Evolutionary conservation across 2,113 vertebrate genomes (phyloP).

Genomic region (Python bivittatus): DNA sequence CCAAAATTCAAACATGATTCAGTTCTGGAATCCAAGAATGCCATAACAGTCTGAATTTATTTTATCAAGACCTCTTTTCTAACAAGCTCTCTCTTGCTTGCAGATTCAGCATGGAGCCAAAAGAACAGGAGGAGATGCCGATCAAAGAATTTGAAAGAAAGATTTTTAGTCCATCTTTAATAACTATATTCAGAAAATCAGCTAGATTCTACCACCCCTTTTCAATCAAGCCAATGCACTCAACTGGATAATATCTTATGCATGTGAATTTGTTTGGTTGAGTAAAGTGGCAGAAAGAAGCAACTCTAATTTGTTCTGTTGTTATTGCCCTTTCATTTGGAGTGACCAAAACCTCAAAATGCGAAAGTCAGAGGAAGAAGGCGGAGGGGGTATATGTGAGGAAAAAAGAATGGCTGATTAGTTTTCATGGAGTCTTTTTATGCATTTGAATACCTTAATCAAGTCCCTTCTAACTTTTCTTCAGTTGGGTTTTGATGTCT

Average conservation of each 20-base stretch:
- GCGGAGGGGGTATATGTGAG: neutral
- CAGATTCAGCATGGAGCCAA: slow-evolving; percentile 2
- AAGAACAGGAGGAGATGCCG: slow-evolving; percentile 2
- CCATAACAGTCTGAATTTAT: slow-evolving; percentile 16
- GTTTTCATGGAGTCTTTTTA: neutral
- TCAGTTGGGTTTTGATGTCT: slow-evolving; percentile 17
- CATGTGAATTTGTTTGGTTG: slow-evolving; percentile 23
- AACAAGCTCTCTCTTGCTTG: neutral
- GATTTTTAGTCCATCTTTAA: neutral
- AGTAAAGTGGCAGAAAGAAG: slow-evolving; percentile 13
- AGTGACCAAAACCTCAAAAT: slow-evolving; percentile 30
- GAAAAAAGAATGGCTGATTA: neutral
- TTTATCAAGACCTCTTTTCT: slow-evolving; percentile 33
- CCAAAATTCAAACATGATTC: too few species aligned
- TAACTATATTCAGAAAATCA: slow-evolving; percentile 23
- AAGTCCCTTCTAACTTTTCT: slow-evolving; percentile 6
- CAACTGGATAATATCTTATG: slow-evolving; percentile 10
- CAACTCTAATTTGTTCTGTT: slow-evolving; percentile 37
- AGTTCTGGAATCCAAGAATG: neutral
- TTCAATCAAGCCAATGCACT: slow-evolving; percentile 33
- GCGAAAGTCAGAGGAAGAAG: slow-evolving; percentile 1
- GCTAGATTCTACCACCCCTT: slow-evolving; percentile 9
- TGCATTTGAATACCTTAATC: slow-evolving; percentile 20
- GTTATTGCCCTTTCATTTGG: slow-evolving; percentile 3
- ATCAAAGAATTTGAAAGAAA: slow-evolving; percentile 32